Evolutionary conservation across 2,888 invertebrate species (phyloP), one percentile per base, ranked within the genome.

Genomic region (Cryptus armator): DNA sequence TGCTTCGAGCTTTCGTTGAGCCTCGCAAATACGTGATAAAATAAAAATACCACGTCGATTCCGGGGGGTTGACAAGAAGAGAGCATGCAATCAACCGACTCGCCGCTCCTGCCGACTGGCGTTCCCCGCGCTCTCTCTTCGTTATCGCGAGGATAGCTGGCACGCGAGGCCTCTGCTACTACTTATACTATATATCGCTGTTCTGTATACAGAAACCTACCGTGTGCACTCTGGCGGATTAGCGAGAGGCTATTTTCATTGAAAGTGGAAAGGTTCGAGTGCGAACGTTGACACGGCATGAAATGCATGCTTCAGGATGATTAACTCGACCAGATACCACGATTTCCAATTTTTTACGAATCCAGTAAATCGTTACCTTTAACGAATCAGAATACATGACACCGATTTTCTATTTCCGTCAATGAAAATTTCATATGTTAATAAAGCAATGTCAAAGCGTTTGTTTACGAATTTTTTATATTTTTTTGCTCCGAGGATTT

Each of bases 121-220:
- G 1, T 48, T n/a, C 14, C 51, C 53, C 14, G 62, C 2, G 9
- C 67, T 56, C 37, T 44, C 43, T 71, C 19, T 19, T 66, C 14
- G 64, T 67, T 71, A 80, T 80, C 80, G 53, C 7, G 37, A 1
- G 48, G 80, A 80, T 80, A 59, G 56, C 66, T 76, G 29, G 46
- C 84, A 80, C 80, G 84, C 76, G 80, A 84, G 48, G 66, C 59
- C 59, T 24, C 56, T n/a, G n/a, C 12, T 7, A 46, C 70, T 46
- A 74, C 68, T 51, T 7, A 37, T 9, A 51, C 62, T 64, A 51
- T 64, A 51, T 53, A 46, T 46, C 74, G 43, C 9, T 59, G 4
- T 43, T 44, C 7, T 19, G 16, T 19, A 10, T 67, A 56, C 59
- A 24, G 24, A 59, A 29, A 32, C n/a, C 14, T 12, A 29, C 29